These are phyloP conservation scores for Falcaria lacertinaria DNA, from an alignment of 2,888 invertebrate genomes.

Conservation along the genomic window DNA sequence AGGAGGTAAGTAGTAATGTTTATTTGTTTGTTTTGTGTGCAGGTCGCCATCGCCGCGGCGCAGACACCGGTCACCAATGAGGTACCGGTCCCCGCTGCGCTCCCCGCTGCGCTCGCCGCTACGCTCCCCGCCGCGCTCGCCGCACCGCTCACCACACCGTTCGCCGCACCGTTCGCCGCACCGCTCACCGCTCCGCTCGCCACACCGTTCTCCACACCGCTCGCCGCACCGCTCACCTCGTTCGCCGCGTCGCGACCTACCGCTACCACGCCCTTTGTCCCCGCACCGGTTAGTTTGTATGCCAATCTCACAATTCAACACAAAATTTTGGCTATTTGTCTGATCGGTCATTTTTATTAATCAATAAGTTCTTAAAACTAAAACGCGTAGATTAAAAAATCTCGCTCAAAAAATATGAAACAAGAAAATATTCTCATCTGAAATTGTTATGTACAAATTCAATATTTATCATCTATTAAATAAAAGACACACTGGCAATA, in stretches of 20 bases:
- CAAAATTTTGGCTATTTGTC: no score
- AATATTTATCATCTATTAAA: no score
- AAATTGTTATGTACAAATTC: no score
- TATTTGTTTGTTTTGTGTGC: slow-evolving; percentile 2
- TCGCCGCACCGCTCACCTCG: slow-evolving; percentile 39
- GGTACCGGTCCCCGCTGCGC: slow-evolving; percentile 72
- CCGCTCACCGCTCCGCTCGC: slow-evolving; percentile 40
- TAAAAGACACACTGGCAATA: no score
- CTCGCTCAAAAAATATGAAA: no score
- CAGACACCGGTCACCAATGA: slow-evolving; percentile 61
- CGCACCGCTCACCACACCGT: slow-evolving; percentile 37
- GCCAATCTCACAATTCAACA: no score
- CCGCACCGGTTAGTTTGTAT: slow-evolving; percentile 23
- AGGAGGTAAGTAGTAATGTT: neutral
- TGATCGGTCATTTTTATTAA: no score
- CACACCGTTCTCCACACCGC: slow-evolving; percentile 37
- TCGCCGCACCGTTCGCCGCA: slow-evolving; percentile 38
- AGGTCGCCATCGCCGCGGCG: slow-evolving; percentile 74
- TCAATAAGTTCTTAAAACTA: no score
- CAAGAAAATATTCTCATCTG: no score
- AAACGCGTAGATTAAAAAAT: no score
- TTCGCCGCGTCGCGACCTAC: slow-evolving; percentile 30
- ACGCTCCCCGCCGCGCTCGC: slow-evolving; percentile 39
- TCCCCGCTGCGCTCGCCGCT: slow-evolving; percentile 35
- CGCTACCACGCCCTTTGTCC: slow-evolving; percentile 6